phyloP scores from a whole-genome alignment of 2,113 vertebrate species.

The Charina bottae region DNA sequence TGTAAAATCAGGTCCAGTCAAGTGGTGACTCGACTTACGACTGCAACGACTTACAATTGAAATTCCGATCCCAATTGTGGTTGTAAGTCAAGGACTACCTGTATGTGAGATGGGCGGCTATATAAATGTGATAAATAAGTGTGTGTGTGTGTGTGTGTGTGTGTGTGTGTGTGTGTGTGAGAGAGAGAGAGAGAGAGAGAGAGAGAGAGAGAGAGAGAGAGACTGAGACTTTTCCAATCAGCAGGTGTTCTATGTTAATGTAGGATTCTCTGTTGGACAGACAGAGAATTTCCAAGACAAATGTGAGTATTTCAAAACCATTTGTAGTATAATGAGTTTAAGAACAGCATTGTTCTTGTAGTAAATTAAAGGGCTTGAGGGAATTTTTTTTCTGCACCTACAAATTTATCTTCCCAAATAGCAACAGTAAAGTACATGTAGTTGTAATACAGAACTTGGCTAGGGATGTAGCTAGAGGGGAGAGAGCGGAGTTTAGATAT shows the following conservation, averaged over 20 bases:
- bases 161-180: too few relatives aligned
- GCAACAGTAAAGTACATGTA: background rate
- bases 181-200: too few relatives aligned
- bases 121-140: too few relatives aligned
- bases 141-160: too few relatives aligned
- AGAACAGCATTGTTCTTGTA: background rate
- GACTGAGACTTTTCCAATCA: background rate
- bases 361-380: background rate
- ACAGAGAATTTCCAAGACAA: too few relatives aligned
- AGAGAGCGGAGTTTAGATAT: constrained; percentile 7
- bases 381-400: background rate
- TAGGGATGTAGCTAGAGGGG: background rate
- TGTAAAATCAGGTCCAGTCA: too few relatives aligned
- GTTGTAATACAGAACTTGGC: background rate
- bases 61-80: too few relatives aligned
- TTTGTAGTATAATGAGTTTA: background rate
- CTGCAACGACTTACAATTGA: too few relatives aligned
- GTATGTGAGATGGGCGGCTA: too few relatives aligned
- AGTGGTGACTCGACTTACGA: too few relatives aligned
- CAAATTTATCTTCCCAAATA: constrained; percentile 2
- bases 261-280: background rate
- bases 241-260: background rate
- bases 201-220: too few relatives aligned
- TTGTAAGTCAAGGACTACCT: too few relatives aligned
- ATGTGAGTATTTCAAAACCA: background rate